Evolutionary conservation across 1,140 invertebrate genomes (phyloP), one percentile per base, ranked within the genome.

Genomic region (Lordiphosa mommai): DNA sequence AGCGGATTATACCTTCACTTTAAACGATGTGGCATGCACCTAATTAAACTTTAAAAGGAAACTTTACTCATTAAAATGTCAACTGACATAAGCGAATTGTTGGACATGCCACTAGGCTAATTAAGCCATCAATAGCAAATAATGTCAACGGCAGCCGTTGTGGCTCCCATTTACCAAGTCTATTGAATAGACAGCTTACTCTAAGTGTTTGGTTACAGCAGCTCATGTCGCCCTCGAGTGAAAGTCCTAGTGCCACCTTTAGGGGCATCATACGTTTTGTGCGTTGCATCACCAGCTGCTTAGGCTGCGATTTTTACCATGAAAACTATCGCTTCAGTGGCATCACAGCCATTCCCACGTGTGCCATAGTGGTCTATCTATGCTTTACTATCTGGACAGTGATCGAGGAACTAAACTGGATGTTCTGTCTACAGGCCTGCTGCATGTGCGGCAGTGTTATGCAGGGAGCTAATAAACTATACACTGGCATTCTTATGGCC

Each of bases 41-140:
- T 76, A 76, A 76, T 76, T 76, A 77, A 73, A 56, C 72, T 41
- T 50, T 55, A 50, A 23, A 32, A 49, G 41, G 32, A 59, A 82
- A 71, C 49, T 82, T 82, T 76, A 27, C 71, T 72, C 77, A 82
- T 84, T 84, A 84, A 72, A 49, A 29, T 29, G 17, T 20, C 61
- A 33, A 37, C 17, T 33, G 32, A 37, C 23, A 27, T 33, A 10
- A 34, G 16, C n/a, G 20, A 20, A 1, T 20, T 4, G 17, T 23
- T 41, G 49, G 27, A 56, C 41, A 57, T 56, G 58, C 51, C 29
- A 57, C 38, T 51, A 33, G 56, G 49, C 51, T 76, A 82, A 82
- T 82, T 84, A 76, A 59, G 32, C 53, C 46, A 59, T 72, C 71
- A 72, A 66, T 46, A 23, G 38, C 16, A 37, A 29, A 2, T 14